These are phyloP conservation scores for Gambusia yucatana DNA, from an alignment of 2,797 vertebrate species.

Conservation along the genomic window DNA sequence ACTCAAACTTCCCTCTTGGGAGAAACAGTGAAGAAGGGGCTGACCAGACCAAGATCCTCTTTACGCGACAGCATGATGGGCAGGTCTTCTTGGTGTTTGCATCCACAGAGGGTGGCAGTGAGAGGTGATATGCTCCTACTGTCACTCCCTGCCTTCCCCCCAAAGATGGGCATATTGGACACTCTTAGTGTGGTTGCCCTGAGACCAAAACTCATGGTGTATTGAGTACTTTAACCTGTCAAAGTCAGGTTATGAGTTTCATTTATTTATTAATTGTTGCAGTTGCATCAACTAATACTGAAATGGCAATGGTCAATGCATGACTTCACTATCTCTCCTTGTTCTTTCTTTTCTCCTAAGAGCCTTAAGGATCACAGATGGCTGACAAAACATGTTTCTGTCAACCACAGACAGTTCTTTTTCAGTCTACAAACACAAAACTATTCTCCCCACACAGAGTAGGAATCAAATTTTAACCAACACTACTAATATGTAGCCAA, in stretches of 20 bases:
- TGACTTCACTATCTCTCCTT: slow-evolving; percentile 53
- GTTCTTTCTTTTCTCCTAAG: slow-evolving; percentile 52
- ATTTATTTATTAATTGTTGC: neutral
- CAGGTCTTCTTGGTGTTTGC: slow-evolving; percentile 75
- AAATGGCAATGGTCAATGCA: slow-evolving; percentile 37
- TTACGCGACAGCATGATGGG: slow-evolving; percentile 82
- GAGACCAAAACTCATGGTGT: slow-evolving; percentile 25
- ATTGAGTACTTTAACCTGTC: slow-evolving; percentile 49
- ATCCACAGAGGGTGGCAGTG: slow-evolving; percentile 58
- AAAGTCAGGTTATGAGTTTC: slow-evolving; percentile 26
- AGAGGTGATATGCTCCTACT: slow-evolving; percentile 46
- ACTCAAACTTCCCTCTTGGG: slow-evolving; percentile 77
- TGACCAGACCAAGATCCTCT: slow-evolving; percentile 70
- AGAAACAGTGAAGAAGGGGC: slow-evolving; percentile 67
- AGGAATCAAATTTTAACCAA: slow-evolving; percentile 38
- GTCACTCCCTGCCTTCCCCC: slow-evolving; percentile 44
- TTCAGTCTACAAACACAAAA: slow-evolving; percentile 55
- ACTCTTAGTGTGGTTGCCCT: slow-evolving; percentile 35
- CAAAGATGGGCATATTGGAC: slow-evolving; percentile 40
- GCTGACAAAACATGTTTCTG: slow-evolving; percentile 70
- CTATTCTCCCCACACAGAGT: slow-evolving; percentile 30
- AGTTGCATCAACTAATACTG: slow-evolving; percentile 43
- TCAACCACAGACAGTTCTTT: slow-evolving; percentile 68
- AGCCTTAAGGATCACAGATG: slow-evolving; percentile 61
- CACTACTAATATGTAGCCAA: slow-evolving; percentile 12